A percentile compares a stretch with the other conserved stretches of the same genome.
These are phyloP conservation scores for Gadopsis marmoratus DNA, from an alignment of 2,797 vertebrate genomes.

Conservation along the genomic window DNA sequence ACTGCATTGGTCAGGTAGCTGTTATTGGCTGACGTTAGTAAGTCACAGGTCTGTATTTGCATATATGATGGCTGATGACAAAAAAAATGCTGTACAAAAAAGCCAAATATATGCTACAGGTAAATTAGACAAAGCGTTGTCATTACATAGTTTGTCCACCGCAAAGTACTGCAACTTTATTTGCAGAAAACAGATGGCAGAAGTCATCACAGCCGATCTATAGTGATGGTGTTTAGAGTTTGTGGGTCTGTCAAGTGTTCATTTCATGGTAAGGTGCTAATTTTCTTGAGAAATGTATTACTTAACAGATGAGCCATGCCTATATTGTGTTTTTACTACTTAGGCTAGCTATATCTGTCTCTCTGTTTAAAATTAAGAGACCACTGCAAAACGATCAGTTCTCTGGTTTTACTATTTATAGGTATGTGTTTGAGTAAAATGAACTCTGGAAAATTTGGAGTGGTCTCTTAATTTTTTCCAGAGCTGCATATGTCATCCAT, in stretches of 20 bases:
- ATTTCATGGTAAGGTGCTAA: background rate
- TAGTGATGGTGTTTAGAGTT: background rate
- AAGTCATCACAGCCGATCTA: background rate
- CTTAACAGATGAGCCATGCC: background rate
- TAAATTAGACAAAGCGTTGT: background rate
- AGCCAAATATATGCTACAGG: background rate
- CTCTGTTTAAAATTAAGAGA: too few species aligned
- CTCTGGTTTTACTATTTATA: too few species aligned
- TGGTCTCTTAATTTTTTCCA: too few species aligned
- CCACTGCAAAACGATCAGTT: too few species aligned
- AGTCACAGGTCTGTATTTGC: background rate
- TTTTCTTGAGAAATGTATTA: conserved; percentile 14
- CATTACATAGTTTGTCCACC: background rate
- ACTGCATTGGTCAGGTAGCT: background rate
- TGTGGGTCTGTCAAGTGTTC: background rate
- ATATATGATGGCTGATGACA: background rate
- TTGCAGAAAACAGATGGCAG: background rate
- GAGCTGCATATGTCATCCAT: background rate
- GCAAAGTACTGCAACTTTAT: conserved; percentile 1
- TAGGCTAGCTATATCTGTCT: too few species aligned
- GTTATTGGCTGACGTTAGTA: background rate
- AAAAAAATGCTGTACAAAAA: background rate
- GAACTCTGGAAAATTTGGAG: too few species aligned
- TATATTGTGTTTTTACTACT: background rate
- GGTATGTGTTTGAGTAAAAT: too few species aligned